A percentile compares a stretch with the other conserved stretches of the same genome.
Conservation (phyloP, 1,140 invertebrate species). For the Teleogryllus occipitalis region DNA sequence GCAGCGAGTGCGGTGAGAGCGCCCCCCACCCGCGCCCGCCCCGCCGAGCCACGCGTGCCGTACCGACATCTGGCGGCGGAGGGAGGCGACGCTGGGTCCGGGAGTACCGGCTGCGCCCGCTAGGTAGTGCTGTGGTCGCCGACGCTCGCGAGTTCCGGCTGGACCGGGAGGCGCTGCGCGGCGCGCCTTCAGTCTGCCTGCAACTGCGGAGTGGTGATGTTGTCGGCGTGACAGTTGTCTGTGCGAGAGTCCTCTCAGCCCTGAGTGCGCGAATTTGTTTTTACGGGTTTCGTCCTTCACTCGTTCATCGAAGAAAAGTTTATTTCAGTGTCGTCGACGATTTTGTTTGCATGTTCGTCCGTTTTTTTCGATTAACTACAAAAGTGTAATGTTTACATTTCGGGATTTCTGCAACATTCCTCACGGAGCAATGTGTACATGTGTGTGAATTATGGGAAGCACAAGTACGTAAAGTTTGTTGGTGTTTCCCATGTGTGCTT, state of each 20-base stretch:
- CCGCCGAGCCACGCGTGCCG: background rate
- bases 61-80: background rate
- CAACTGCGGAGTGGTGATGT: constrained; percentile 3
- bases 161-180: background rate
- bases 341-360: background rate
- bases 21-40: too few relatives aligned
- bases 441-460: background rate
- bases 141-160: background rate
- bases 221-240: background rate
- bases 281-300: background rate
- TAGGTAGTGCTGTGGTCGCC: background rate
- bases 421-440: background rate
- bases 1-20: too few relatives aligned
- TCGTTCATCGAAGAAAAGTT: background rate
- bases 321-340: background rate
- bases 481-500: background rate
- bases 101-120: background rate
- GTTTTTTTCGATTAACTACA: background rate
- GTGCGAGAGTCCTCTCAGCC: background rate
- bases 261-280: background rate
- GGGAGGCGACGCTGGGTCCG: background rate
- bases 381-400: constrained; percentile 1
- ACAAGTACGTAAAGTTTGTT: background rate
- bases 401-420: background rate
- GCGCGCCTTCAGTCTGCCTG: background rate